Base-by-base conservation (phyloP, 2,113 vertebrate genomes). In the Boulengerochromis microlepis region DNA sequence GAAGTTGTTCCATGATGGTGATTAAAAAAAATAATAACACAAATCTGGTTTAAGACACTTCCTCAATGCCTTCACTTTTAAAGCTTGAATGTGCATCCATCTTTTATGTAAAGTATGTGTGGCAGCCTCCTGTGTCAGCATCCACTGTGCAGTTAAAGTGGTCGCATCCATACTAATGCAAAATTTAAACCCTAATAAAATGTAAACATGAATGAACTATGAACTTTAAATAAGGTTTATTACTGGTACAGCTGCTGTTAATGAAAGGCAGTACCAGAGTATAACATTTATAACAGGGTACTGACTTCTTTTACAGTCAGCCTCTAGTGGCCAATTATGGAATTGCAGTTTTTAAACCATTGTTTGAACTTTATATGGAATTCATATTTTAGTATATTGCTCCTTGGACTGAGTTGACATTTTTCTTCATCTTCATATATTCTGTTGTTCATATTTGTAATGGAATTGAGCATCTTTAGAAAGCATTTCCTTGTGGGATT, bases 1-100 rank as follows among this genome's bases (percentile, higher is more conserved):
- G 15, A 10, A 74, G 13, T 0, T 74, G 22, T 1, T 42, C 5
- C 38, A 10, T 26, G 40, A 45, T 29, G 69, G 15, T 18, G 3
- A 74, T 45, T 74, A 26, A 42, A 45, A 40, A 74, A 0, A 4
- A 12, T 71, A 35, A 64, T 35, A 35, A 35, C 18, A n/a, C 16
- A n/a, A 64, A 35, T 26, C 22, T 24, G 40, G 2, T 74, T 74
- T 29, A 47, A 76, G 40, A 47, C 69, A 47, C 4, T 10, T 74
- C 13, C 3, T 13, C 12, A 15, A 2, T 9, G 38, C 10, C 0
- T 10, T 74, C n/a, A 45, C 38, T 74, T 74, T 45, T 26, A 22
- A 26, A n/a, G 35, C 4, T 19, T n/a, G 8, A 12, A 31, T 18
- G 33, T 40, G 3, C 35, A 40, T 13, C 7, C 6, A 9, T 42